These are phyloP conservation scores for Arctia plantaginis DNA, from an alignment of 2,888 invertebrate genomes.

Conservation along the genomic window DNA sequence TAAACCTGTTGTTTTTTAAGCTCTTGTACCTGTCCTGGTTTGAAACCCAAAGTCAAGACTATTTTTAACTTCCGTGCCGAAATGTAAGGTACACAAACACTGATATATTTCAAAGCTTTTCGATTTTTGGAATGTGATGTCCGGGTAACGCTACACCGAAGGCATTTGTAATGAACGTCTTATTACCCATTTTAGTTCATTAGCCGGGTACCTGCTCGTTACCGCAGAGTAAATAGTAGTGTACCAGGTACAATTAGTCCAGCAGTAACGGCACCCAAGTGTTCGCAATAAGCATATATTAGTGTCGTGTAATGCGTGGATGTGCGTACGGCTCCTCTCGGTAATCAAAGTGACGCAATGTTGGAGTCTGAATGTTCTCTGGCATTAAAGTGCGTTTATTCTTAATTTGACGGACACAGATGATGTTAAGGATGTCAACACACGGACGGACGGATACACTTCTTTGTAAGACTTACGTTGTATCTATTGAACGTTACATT, in stretches of 20 bases:
- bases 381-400: background rate
- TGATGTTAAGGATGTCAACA: background rate
- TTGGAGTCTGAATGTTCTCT: background rate
- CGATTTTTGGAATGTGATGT: background rate
- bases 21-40: no score
- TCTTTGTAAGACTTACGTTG: no score
- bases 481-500: no score
- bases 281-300: conserved; percentile 20
- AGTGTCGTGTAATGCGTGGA: conserved; percentile 1
- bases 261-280: background rate
- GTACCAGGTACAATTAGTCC: background rate
- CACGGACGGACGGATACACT: no score
- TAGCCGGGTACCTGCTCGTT: conserved; percentile 2
- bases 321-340: background rate
- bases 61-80: conserved; percentile 1
- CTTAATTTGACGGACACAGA: background rate
- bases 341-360: conserved; percentile 1
- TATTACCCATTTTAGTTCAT: background rate
- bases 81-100: background rate
- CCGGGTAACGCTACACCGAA: background rate
- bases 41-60: no score
- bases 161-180: background rate
- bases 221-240: conserved; percentile 11
- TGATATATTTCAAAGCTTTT: background rate
- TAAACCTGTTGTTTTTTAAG: no score